Base-by-base conservation (phyloP, 2,113 vertebrate species). In the Odontesthes bonariensis region DNA sequence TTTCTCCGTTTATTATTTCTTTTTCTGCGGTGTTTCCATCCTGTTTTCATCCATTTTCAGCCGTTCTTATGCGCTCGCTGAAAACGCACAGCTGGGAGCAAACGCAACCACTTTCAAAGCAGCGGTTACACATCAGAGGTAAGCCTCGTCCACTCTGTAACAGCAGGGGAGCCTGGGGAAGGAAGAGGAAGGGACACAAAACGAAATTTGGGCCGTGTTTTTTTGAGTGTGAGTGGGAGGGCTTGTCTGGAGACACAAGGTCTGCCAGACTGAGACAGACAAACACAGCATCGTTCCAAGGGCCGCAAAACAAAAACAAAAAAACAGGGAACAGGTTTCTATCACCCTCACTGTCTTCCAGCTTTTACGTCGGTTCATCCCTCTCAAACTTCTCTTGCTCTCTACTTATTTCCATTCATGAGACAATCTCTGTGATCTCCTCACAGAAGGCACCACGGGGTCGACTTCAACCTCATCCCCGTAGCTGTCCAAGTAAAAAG, bases 181-280 rank as follows among this genome's bases (percentile, higher is more conserved):
- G 75, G 77, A 79, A 75, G 63, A 58, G 51, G 65, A 74, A n/a
- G 52, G 71, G 58, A 23, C 12, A 46, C 61, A 23, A 73, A 63
- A 75, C 68, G 83, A 82, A 86, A 68, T 14, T 64, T 72, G n/a
- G n/a, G n/a, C n/a, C n/a, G 59, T 73, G 54, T 72, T 63, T 77
- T 33, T 80, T n/a, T 63, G 64, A 4, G 61, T 77, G 52, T 55
- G 82, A 66, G 83, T 77, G 72, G 75, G 81, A 65, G 53, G 73
- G 23, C 76, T n/a, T 40, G 81, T 75, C 62, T 85, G 84, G 84
- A 86, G 86, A 90, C 82, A 56, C 38, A 31, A 54, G 82, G 88
- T 90, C 84, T 85, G 59, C 75, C 76, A 72, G 57, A 74, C 56
- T 22, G 35, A 38, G 35, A 5, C 57, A 75, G 75, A 89, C 74